Percentiles rank a stretch among this genome's conserved stretches.
phyloP scores from a whole-genome alignment of 2,888 invertebrate species.

The Pyrochroa serraticornis region DNA sequence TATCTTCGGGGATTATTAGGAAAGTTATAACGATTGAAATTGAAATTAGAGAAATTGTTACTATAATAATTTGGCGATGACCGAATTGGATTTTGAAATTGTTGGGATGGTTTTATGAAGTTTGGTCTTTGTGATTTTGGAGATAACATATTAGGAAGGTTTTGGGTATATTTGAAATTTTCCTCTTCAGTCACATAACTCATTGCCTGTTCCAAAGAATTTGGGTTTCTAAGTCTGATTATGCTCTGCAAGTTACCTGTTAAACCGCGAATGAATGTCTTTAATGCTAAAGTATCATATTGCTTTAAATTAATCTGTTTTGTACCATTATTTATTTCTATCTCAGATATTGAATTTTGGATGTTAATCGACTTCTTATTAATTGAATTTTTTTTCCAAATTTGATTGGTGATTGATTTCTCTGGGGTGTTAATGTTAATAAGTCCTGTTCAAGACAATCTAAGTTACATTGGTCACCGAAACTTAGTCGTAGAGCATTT shows the following conservation, averaged over 20 bases:
- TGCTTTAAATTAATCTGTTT: slow-evolving; percentile 15
- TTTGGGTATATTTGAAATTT: slow-evolving; percentile 26
- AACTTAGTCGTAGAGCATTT: slow-evolving; percentile 19
- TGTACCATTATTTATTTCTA: slow-evolving; percentile 2
- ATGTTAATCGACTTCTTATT: slow-evolving; percentile 10
- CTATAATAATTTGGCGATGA: slow-evolving; percentile 1
- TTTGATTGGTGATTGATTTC: slow-evolving; percentile 17
- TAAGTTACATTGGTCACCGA: slow-evolving; percentile 28
- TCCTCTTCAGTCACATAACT: slow-evolving; percentile 24
- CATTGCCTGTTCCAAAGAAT: slow-evolving; percentile 25
- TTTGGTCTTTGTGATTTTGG: neutral
- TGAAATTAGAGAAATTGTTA: neutral
- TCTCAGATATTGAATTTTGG: slow-evolving; percentile 8
- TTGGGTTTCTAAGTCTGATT: slow-evolving; percentile 28
- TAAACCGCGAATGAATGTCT: slow-evolving; percentile 25
- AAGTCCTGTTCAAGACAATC: slow-evolving; percentile 28
- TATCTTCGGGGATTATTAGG: no score
- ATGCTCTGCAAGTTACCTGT: slow-evolving; percentile 16
- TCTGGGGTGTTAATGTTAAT: slow-evolving; percentile 11
- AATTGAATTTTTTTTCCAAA: slow-evolving; percentile 28
- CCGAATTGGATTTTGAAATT: neutral
- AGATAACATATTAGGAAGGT: neutral
- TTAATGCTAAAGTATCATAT: slow-evolving; percentile 19
- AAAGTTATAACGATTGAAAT: no score
- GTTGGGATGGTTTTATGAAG: slow-evolving; percentile 1